Evolutionary conservation across 2,797 vertebrate genomes (phyloP).

Genomic region (Paratrypauchen microcephalus): DNA sequence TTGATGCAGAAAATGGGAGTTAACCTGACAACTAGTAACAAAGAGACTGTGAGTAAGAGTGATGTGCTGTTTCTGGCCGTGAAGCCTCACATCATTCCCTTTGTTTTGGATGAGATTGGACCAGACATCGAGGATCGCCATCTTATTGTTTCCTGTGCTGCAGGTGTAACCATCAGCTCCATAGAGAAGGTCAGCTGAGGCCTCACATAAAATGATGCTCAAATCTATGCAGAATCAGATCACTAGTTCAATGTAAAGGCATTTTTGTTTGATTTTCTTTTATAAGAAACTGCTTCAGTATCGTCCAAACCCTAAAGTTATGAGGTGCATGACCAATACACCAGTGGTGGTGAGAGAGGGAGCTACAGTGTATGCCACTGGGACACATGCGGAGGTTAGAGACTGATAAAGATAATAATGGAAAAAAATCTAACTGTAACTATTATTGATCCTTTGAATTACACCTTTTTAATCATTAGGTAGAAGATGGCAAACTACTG

Average conservation of each 20-base stretch:
- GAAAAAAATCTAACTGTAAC: conserved; percentile 63
- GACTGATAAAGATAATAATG: conserved; percentile 35
- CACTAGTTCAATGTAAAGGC: not conserved
- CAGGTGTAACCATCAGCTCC: conserved; percentile 92
- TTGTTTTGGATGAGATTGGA: conserved; percentile 93
- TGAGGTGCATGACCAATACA: conserved; percentile 96
- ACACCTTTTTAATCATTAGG: conserved; percentile 33
- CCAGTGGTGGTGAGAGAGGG: conserved; percentile 93
- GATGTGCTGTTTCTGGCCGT: conserved; percentile 93
- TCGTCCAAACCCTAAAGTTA: conserved; percentile 86
- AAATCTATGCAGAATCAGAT: not conserved
- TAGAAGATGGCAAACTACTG: conserved; percentile 88
- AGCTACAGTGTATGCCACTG: conserved; percentile 92
- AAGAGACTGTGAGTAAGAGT: conserved; percentile 86
- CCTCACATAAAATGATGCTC: not conserved
- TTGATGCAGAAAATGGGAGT: conserved; percentile 86
- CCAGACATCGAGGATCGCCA: conserved; percentile 88
- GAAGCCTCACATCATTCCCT: conserved; percentile 94
- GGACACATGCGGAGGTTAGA: conserved; percentile 85
- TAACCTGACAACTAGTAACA: conserved; percentile 90
- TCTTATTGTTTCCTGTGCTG: conserved; percentile 92
- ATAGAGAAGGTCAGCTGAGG: conserved; percentile 85
- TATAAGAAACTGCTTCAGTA: conserved; percentile 86
- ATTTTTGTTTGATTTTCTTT: conserved; percentile 1
- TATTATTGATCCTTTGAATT: not conserved